phyloP scores from a whole-genome alignment of 2,888 invertebrate genomes.

The Timandra comae region DNA sequence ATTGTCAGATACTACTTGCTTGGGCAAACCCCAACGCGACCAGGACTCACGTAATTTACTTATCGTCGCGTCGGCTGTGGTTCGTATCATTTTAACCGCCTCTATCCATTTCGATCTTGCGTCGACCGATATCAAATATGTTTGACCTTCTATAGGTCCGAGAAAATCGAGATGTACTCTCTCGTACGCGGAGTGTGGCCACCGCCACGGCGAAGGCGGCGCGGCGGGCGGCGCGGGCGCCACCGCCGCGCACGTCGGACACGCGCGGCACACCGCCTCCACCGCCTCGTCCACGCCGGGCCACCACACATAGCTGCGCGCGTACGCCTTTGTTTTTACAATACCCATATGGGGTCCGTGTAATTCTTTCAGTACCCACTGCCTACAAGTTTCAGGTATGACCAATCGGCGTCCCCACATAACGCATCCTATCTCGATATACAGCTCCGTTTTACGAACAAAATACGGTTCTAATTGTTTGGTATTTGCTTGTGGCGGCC shows the following conservation, averaged over 20 bases:
- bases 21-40: slow-evolving; percentile 10
- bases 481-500: not conserved
- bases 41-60: slow-evolving; percentile 3
- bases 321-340: slow-evolving; percentile 17
- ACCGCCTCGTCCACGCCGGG: slow-evolving; percentile 10
- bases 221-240: slow-evolving; percentile 12
- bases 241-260: slow-evolving; percentile 7
- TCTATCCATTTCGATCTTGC: slow-evolving; percentile 18
- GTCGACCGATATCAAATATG: slow-evolving; percentile 14
- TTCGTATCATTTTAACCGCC: slow-evolving; percentile 8
- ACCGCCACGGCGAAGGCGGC: slow-evolving; percentile 7
- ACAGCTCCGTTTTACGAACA: not conserved
- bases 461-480: not conserved
- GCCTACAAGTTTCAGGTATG: slow-evolving; percentile 6
- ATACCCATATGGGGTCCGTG: slow-evolving; percentile 16
- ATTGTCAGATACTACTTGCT: slow-evolving; percentile 18
- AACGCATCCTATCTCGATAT: slow-evolving; percentile 2
- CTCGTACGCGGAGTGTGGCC: slow-evolving; percentile 5
- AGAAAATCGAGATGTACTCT: slow-evolving; percentile 13
- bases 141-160: slow-evolving; percentile 7
- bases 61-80: slow-evolving; percentile 3
- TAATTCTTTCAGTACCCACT: slow-evolving; percentile 4
- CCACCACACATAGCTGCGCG: slow-evolving; percentile 16
- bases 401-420: slow-evolving; percentile 17
- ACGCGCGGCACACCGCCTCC: slow-evolving; percentile 8